Conservation (phyloP, 2,888 invertebrate species). For the Notodonta ziczac region DNA sequence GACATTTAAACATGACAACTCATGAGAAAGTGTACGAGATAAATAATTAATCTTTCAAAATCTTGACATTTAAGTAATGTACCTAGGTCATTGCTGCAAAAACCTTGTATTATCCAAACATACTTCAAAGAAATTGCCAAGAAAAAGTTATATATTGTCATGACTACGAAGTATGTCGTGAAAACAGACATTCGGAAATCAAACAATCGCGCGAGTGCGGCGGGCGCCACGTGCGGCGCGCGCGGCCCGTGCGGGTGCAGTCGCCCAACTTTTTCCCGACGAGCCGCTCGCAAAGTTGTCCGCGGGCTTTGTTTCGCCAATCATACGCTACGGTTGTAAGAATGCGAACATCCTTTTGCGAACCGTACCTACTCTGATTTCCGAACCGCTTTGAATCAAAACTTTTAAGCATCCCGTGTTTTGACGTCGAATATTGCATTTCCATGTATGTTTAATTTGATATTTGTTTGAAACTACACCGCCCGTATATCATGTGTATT, state of each 20-base stretch:
- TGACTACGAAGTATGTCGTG: not conserved
- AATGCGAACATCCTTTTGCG: conserved; percentile 76
- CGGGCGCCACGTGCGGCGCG: conserved; percentile 37
- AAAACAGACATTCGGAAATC: conserved; percentile 31
- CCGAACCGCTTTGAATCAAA: conserved; percentile 79
- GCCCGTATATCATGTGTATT: conserved; percentile 53
- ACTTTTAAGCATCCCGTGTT: conserved; percentile 78
- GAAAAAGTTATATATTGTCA: not conserved
- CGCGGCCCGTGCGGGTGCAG: conserved; percentile 38
- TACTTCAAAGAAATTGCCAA: not conserved
- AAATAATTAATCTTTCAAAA: too few relatives aligned
- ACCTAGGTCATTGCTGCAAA: too few relatives aligned
- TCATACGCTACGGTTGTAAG: conserved; percentile 79
- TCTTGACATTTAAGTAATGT: too few relatives aligned
- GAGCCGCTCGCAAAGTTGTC: conserved; percentile 65
- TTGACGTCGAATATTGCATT: conserved; percentile 79
- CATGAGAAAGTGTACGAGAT: too few relatives aligned
- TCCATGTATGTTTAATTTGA: conserved; percentile 72
- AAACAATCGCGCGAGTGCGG: conserved; percentile 30
- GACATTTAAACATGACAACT: too few relatives aligned
- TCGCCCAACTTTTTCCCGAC: conserved; percentile 76
- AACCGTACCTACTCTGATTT: conserved; percentile 72
- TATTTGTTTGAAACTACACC: conserved; percentile 68
- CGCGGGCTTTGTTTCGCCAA: conserved; percentile 73
- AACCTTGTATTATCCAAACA: too few relatives aligned